Conservation (phyloP, 2,113 vertebrate genomes). For the Hemichromis elongatus region DNA sequence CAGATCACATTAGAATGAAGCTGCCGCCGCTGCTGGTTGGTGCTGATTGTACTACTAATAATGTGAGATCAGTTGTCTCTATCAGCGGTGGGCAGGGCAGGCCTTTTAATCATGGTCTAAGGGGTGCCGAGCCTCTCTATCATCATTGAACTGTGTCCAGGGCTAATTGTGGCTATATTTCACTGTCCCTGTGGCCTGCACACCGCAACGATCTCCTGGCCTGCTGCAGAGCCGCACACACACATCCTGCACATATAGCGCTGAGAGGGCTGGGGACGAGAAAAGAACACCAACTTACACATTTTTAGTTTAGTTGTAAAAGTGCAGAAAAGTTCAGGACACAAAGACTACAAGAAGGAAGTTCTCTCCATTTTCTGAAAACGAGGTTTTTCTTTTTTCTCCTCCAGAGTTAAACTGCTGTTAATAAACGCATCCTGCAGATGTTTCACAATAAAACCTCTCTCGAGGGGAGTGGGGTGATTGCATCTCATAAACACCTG, state of each 20-base stretch:
- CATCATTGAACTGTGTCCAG: conserved; percentile 95
- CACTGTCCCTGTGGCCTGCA: conserved; percentile 83
- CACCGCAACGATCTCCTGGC: conserved; percentile 62
- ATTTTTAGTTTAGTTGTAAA: background rate
- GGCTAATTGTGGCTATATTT: conserved; percentile 98
- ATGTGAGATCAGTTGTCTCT: conserved; percentile 97
- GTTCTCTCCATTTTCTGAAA: background rate
- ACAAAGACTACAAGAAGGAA: background rate
- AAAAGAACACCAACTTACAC: background rate
- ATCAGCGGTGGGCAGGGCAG: conserved; percentile 85
- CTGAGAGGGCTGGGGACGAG: background rate
- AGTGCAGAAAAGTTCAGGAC: background rate
- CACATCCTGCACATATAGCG: background rate
- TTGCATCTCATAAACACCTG: conserved; percentile 16
- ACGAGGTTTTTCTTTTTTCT: background rate
- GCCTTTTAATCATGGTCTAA: conserved; percentile 97
- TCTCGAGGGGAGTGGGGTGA: background rate
- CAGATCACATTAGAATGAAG: conserved; percentile 81
- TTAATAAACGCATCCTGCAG: background rate
- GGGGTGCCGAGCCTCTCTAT: conserved; percentile 89
- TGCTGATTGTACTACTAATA: conserved; percentile 84
- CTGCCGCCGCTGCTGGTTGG: conserved; percentile 26
- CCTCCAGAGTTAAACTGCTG: background rate
- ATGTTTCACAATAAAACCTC: conserved; percentile 8
- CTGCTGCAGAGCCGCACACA: conserved; percentile 19